Evolutionary conservation across 2,113 vertebrate genomes (phyloP), one percentile per base, ranked within the genome.

Genomic region (Mastomys natalensis): DNA sequence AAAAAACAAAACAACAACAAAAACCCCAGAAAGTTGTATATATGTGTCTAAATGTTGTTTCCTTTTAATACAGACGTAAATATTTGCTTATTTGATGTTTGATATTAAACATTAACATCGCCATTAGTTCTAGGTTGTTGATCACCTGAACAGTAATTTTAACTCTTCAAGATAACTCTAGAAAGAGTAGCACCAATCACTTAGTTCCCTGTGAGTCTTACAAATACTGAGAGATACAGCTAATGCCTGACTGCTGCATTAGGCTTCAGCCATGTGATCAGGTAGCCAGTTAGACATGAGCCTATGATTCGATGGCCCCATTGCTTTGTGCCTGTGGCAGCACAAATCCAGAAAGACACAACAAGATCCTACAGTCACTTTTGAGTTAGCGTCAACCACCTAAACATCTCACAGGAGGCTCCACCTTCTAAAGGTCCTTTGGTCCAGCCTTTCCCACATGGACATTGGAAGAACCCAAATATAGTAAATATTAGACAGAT

Each of bases 151-250:
- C 60, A 74, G 66, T 89, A 16, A 34, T 31, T 93, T 95, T 73
- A 91, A 89, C n/a, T 68, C 58, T 73, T 85, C 82, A 66, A 93
- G 55, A 68, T 91, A 85, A 89, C 70, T 93, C 91, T 89, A 89
- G 53, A n/a, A 6, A 73, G 91, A 60, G 29, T 40, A 34, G n/a
- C 21, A 16, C n/a, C 80, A 24, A 4, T 78, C 29, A 78, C 29
- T 80, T 37, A 78, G 29, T 80, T 37, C 34, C 51, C 34, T 80
- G 34, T 55, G 51, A 80, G 16, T 55, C 76, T 53, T 37, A 55
- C 17, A 55, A 37, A 80, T 55, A 22, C 77, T 22, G 34, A 80
- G 48, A 80, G 13, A 15, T 4, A 34, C 48, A 72, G 37, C 37
- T 40, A 22, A 72, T 43, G 21, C n/a, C 16, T 6, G n/a, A 34